Percentiles rank a stretch among this genome's conserved stretches.
Conservation (phyloP, 1,140 invertebrate genomes). For the Linepithema humile region DNA sequence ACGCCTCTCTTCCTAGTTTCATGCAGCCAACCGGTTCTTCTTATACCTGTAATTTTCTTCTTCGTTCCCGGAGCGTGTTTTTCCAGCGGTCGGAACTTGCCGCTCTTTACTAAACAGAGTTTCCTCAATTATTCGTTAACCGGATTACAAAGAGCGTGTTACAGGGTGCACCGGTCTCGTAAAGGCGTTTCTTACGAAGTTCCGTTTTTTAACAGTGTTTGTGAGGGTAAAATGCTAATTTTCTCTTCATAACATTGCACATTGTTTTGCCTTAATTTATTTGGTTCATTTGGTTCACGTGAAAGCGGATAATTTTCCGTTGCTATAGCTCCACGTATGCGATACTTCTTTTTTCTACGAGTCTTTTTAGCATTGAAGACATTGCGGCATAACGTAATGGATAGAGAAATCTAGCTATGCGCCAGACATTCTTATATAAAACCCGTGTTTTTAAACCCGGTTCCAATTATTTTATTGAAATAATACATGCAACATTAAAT, state of each 20-base stretch:
- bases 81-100: slow-evolving; percentile 5
- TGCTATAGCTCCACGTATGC: not conserved
- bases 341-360: not conserved
- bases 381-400: too few relatives aligned
- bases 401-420: too few relatives aligned
- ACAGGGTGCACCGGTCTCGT: not conserved
- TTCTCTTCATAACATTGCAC: slow-evolving; percentile 3
- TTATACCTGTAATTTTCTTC: slow-evolving; percentile 42
- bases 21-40: slow-evolving; percentile 7
- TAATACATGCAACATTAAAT: not conserved
- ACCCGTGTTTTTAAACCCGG: too few relatives aligned
- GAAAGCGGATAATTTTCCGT: not conserved
- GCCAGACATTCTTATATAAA: too few relatives aligned
- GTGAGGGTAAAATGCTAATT: slow-evolving; percentile 7
- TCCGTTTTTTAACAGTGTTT: slow-evolving; percentile 20
- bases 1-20: slow-evolving; percentile 1
- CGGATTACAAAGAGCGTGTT: slow-evolving; percentile 32
- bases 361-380: not conserved
- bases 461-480: too few relatives aligned
- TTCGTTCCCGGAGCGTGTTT: slow-evolving; percentile 21
- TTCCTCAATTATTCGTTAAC: slow-evolving; percentile 54
- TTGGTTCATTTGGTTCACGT: not conserved
- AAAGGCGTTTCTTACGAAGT: slow-evolving; percentile 13
- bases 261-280: slow-evolving; percentile 7
- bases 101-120: slow-evolving; percentile 32